Base-by-base conservation (phyloP, 2,113 vertebrate species). In the Aegithalos caudatus region DNA sequence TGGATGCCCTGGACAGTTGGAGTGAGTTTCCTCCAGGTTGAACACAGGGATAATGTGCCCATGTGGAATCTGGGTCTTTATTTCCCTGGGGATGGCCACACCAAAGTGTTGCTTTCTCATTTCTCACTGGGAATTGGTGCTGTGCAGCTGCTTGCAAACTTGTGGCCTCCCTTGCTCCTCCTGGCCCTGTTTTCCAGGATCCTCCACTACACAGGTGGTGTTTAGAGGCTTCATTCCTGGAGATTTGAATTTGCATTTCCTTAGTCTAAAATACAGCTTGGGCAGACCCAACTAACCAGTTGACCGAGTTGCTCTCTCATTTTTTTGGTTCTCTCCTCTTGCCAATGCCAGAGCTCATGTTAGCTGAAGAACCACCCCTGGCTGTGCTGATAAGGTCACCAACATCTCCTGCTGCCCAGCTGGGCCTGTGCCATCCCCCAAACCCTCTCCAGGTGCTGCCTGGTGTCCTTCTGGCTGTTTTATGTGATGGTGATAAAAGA, bases 211-310 rank as follows among this genome's bases (percentile, higher is more conserved):
- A 1, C 72, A 33, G 51, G 17, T 48, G 45, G 13, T 40, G 48
- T 31, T 92, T 27, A 31, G 60, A 72, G 64, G 11, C 50, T 57
- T 61, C 12, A 5, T 66, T 74, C 81, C 81, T 74, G 83, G 73
- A 56, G 23, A 6, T 48, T 28, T 44, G 18, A 3, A 89, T 92
- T 87, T 91, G 90, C 73, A 56, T 95, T 87, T 84, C 47, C 44
- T 31, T 42, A 77, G 29, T 35, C 57, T 56, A 20, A 74, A 37
- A 24, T 0, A 5, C 23, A 27, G 42, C 76, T 74, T 56, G 90
- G 78, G n/a, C 9, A 48, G 92, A 81, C 69, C 61, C 56, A 96
- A 35, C 92, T 2, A 87, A 89, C 95, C 87, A 84, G 93, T 7
- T 67, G 61, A 6, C 73, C 12, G 11, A 12, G 93, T 37, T 67